phyloP scores from a whole-genome alignment of 2,797 vertebrate genomes.

The Acrocephalus scirpaceus region DNA sequence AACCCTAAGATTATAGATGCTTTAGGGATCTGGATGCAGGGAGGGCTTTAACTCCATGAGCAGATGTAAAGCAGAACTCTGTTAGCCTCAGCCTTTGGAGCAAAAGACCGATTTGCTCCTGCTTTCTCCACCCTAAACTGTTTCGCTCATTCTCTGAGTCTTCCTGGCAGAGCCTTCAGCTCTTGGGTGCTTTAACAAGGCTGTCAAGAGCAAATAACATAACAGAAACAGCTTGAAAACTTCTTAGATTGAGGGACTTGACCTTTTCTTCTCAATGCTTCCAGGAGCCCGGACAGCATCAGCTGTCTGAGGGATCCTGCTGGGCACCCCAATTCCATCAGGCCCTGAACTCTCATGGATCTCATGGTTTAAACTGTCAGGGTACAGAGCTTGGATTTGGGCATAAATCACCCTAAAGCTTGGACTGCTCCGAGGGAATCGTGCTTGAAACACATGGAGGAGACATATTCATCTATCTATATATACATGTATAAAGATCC shows the following conservation, averaged over 20 bases:
- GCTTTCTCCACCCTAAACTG: background rate
- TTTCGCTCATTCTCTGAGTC: background rate
- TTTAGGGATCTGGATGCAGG: background rate
- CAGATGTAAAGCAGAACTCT: background rate
- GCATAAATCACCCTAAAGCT: background rate
- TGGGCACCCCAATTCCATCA: background rate
- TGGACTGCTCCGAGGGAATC: background rate
- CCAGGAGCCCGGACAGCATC: accelerated
- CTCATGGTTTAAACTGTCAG: background rate
- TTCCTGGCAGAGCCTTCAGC: background rate
- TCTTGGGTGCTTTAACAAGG: background rate
- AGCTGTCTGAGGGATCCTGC: background rate
- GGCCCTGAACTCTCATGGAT: background rate
- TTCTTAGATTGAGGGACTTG: background rate
- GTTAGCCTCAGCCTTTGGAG: background rate
- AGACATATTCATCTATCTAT: background rate
- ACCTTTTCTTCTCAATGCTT: background rate
- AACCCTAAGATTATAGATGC: accelerated
- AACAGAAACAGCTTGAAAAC: background rate
- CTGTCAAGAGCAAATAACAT: background rate
- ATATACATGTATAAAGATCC: background rate
- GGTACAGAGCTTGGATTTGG: background rate
- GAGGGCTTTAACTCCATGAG: background rate
- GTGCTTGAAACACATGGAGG: background rate
- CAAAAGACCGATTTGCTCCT: background rate